Percentiles rank a stretch among this genome's conserved stretches.
phyloP scores from a whole-genome alignment of 1,140 invertebrate species.

The Procambarus virginalis region DNA sequence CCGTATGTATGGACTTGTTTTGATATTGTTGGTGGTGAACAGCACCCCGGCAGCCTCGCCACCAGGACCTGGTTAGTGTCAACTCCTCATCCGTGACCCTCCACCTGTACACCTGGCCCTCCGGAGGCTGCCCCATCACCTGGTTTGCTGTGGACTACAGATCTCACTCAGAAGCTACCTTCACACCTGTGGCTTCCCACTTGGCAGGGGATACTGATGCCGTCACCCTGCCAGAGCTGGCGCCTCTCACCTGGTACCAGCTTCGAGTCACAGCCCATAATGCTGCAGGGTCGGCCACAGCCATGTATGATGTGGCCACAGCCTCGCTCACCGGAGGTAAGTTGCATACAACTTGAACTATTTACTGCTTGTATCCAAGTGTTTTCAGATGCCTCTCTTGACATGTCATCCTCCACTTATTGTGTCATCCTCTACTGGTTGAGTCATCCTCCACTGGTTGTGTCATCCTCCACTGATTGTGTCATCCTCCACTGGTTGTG shows the following conservation, averaged over 20 bases:
- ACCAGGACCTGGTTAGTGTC: conserved; percentile 64
- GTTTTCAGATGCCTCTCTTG: too few relatives aligned
- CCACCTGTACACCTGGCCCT: conserved; percentile 87
- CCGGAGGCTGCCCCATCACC: conserved; percentile 82
- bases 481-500: too few relatives aligned
- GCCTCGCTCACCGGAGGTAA: conserved; percentile 84
- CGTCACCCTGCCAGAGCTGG: conserved; percentile 81
- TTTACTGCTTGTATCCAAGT: too few relatives aligned
- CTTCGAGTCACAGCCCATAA: conserved; percentile 91
- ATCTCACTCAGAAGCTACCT: conserved; percentile 70
- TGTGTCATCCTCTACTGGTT: too few relatives aligned
- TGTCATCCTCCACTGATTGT: too few relatives aligned
- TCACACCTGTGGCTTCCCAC: conserved; percentile 68
- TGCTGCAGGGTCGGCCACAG: conserved; percentile 86
- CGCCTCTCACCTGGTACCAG: conserved; percentile 88
- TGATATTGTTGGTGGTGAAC: background rate
- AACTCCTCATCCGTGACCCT: conserved; percentile 81
- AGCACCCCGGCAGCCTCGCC: conserved; percentile 64
- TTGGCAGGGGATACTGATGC: conserved; percentile 53
- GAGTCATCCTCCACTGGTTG: too few relatives aligned
- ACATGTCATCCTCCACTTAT: too few relatives aligned
- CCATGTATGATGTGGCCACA: conserved; percentile 87
- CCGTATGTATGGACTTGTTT: too few relatives aligned
- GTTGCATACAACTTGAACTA: conserved; percentile 51
- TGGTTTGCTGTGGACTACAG: conserved; percentile 80